Evolutionary conservation across 2,797 vertebrate species (phyloP), one percentile per base, ranked within the genome.

Genomic region (Hoplostethus atlanticus): DNA sequence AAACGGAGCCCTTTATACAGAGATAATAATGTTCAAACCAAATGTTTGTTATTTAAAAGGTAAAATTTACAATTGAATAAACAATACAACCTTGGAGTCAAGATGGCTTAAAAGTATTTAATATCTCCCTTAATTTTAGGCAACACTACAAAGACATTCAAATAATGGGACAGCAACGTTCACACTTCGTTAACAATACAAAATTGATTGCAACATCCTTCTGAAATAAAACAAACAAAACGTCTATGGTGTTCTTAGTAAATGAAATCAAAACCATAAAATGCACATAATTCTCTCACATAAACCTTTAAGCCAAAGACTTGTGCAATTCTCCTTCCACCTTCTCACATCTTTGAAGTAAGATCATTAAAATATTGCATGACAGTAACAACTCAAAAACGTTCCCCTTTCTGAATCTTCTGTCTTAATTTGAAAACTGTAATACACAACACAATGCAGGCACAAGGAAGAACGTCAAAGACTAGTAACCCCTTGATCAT

Each of bases 381-480:
- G 68, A 88, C 77, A 75, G 69, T 73, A 79, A 76, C 21, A 79
- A 79, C 73, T 84, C 83, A 70, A 46, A 60, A 78, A 79, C 77
- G 69, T 85, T 84, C 78, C 81, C 73, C 60, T 59, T 66, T 36
- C 47, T 21, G 36, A 56, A 51, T 59, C 60, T 38, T 81, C 74
- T 62, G 65, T 81, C 73, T 75, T 53, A 54, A 73, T 77, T 72
- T 63, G 54, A 73, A 53, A 69, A 83, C 66, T 81, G 77, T 71
- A 76, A 86, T 51, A 81, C 76, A 91, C 77, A 76, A 81, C 69
- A 81, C 74, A 79, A 90, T 68, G 76, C 89, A 94, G 93, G 88
- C 92, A 92, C 90, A 84, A 90, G 87, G 84, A 91, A 92, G 81
- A 87, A 89, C 76, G 71, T 75, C 77, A 59, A 80, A 68, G 73